Conservation (phyloP, 2,797 vertebrate species). For the Ctenochaetus hawaiiensis region DNA sequence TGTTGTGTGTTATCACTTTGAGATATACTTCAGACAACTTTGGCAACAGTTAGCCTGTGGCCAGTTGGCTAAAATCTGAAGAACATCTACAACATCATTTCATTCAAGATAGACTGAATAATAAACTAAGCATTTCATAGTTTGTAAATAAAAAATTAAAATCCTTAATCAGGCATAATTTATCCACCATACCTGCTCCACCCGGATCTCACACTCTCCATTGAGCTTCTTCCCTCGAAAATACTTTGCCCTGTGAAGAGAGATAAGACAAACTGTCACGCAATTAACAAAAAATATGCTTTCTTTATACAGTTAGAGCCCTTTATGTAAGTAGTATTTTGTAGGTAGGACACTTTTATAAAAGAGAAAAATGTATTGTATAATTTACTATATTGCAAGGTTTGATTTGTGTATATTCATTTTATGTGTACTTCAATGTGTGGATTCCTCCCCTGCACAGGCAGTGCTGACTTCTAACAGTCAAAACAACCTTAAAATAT, state of each 20-base stretch:
- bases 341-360: not conserved
- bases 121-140: too few species aligned
- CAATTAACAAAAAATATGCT: not conserved
- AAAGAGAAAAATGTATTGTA: not conserved
- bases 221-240: slow-evolving; percentile 96
- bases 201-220: slow-evolving; percentile 94
- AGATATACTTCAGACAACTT: not conserved
- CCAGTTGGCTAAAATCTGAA: not conserved
- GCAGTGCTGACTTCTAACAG: slow-evolving; percentile 17
- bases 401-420: slow-evolving; percentile 1
- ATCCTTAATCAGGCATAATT: not conserved
- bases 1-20: not conserved
- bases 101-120: not conserved
- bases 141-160: not conserved
- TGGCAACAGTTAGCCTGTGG: not conserved
- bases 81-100: not conserved
- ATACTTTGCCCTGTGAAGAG: slow-evolving; percentile 90
- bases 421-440: not conserved
- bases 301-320: not conserved
- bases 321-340: not conserved
- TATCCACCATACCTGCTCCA: slow-evolving; percentile 92
- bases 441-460: not conserved
- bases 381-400: not conserved
- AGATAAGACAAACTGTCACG: slow-evolving; percentile 33
- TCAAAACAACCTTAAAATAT: slow-evolving; percentile 73